These are phyloP conservation scores for Myiozetetes cayanensis DNA, from an alignment of 2,113 vertebrate species.

Conservation along the genomic window DNA sequence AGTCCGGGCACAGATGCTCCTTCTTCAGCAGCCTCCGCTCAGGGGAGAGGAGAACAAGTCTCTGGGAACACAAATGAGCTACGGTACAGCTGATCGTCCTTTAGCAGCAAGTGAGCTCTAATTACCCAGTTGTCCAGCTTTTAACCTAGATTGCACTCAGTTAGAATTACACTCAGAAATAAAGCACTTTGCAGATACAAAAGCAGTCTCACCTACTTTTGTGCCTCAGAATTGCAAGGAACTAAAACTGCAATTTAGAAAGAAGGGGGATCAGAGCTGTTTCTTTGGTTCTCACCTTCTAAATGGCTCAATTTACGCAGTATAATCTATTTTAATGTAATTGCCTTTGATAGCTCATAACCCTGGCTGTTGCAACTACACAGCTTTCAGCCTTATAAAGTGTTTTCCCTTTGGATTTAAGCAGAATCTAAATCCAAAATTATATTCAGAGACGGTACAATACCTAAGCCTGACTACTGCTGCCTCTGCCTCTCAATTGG, in stretches of 20 bases:
- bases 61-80: slow-evolving; percentile 70
- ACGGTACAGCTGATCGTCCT: slow-evolving; percentile 74
- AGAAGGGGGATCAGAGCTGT: slow-evolving; percentile 68
- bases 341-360: slow-evolving; percentile 81
- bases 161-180: slow-evolving; percentile 81
- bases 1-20: slow-evolving; percentile 87
- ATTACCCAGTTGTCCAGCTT: slow-evolving; percentile 83
- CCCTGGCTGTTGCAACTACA: slow-evolving; percentile 73
- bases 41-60: slow-evolving; percentile 68
- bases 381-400: slow-evolving; percentile 75
- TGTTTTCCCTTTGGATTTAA: slow-evolving; percentile 83
- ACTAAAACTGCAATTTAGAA: slow-evolving; percentile 78
- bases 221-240: slow-evolving; percentile 77
- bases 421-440: slow-evolving; percentile 81
- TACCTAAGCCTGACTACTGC: slow-evolving; percentile 69
- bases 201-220: slow-evolving; percentile 80
- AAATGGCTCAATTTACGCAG: slow-evolving; percentile 81
- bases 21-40: slow-evolving; percentile 85
- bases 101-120: slow-evolving; percentile 77
- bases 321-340: slow-evolving; percentile 83
- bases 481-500: slow-evolving; percentile 82
- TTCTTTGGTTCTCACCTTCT: slow-evolving; percentile 80
- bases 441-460: slow-evolving; percentile 75
- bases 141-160: slow-evolving; percentile 83
- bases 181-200: slow-evolving; percentile 80